Conservation (phyloP, 2,888 invertebrate species). For the Hesperia comma region DNA sequence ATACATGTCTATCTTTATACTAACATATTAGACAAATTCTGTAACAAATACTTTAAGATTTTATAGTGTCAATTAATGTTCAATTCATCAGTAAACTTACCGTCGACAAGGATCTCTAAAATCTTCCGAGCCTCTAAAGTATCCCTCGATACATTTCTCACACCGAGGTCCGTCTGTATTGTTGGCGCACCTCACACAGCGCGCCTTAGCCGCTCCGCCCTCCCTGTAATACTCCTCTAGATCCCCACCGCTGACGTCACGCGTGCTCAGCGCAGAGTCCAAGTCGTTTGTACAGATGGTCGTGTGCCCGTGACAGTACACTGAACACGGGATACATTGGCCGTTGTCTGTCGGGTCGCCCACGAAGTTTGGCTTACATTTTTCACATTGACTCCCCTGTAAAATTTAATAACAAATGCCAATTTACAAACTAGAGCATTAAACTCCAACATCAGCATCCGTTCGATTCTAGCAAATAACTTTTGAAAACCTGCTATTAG, state of each 20-base stretch:
- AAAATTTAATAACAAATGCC: slow-evolving; percentile 29
- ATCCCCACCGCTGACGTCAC: slow-evolving; percentile 81
- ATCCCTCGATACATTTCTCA: slow-evolving; percentile 90
- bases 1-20: too few relatives aligned
- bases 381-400: slow-evolving; percentile 94
- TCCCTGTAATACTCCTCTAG: slow-evolving; percentile 86
- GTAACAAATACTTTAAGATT: too few relatives aligned
- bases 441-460: not conserved
- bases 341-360: slow-evolving; percentile 95
- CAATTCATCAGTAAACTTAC: slow-evolving; percentile 68
- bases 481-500: too few relatives aligned
- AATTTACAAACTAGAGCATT: too few relatives aligned
- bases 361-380: slow-evolving; percentile 95
- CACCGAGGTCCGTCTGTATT: slow-evolving; percentile 92
- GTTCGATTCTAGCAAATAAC: not conserved
- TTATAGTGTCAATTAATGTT: too few relatives aligned
- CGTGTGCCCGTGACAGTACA: slow-evolving; percentile 96
- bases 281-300: slow-evolving; percentile 89
- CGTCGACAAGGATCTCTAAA: slow-evolving; percentile 90
- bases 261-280: slow-evolving; percentile 66
- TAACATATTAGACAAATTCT: too few relatives aligned
- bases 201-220: slow-evolving; percentile 85
- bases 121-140: slow-evolving; percentile 90
- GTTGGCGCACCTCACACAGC: slow-evolving; percentile 93
- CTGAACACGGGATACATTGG: slow-evolving; percentile 93